phyloP scores from a whole-genome alignment of 92 coral and sea anemone species.

The Epizoanthus stellaris region DNA sequence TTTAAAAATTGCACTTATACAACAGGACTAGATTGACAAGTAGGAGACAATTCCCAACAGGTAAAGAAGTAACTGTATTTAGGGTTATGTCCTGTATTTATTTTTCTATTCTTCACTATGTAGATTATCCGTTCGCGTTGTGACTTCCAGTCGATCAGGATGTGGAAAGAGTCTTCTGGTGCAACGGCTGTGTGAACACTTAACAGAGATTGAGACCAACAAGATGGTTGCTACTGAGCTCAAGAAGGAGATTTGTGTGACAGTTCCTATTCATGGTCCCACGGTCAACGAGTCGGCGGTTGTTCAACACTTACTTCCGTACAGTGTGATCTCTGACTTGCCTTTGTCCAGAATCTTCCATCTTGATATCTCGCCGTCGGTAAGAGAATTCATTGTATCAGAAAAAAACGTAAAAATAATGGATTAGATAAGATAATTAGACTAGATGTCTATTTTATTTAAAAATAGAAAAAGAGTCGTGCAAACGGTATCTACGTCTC shows the following conservation, averaged over 20 bases:
- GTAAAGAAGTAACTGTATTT: not conserved
- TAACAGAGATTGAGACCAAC: slow-evolving; percentile 62
- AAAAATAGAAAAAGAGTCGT: too few species aligned
- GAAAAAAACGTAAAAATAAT: not conserved
- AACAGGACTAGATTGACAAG: too few species aligned
- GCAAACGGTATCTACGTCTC: too few species aligned
- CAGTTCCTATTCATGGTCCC: slow-evolving; percentile 81
- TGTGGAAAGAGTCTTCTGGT: slow-evolving; percentile 80
- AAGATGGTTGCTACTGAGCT: slow-evolving; percentile 50
- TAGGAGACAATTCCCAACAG: too few species aligned
- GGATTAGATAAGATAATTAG: too few species aligned
- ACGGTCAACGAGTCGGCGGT: slow-evolving; percentile 58
- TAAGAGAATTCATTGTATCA: slow-evolving; percentile 29
- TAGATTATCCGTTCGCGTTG: slow-evolving; percentile 50
- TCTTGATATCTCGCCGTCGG: slow-evolving; percentile 88
- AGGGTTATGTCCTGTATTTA: too few species aligned
- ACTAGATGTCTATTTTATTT: too few species aligned
- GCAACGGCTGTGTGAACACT: slow-evolving; percentile 53
- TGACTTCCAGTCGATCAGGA: slow-evolving; percentile 47
- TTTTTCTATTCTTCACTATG: not conserved
- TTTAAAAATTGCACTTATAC: too few species aligned
- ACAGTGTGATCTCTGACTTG: slow-evolving; percentile 68
- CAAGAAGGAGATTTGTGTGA: slow-evolving; percentile 44
- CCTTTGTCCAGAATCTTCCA: slow-evolving; percentile 93
- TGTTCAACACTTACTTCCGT: slow-evolving; percentile 64